Base-by-base conservation (phyloP, 2,113 vertebrate species). In the Centropus bengalensis region DNA sequence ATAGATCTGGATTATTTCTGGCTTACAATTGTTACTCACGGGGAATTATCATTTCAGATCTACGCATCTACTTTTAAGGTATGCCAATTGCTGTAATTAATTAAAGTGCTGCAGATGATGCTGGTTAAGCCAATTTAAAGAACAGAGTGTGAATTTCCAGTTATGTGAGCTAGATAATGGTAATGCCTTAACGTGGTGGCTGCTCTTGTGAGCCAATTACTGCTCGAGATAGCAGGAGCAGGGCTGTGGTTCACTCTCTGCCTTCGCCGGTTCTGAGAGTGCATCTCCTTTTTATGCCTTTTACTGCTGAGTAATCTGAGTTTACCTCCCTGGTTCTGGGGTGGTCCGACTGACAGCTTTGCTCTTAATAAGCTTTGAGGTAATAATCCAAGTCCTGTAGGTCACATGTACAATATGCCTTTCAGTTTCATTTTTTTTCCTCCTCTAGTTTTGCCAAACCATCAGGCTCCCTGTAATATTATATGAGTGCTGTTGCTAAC, bases 71-170 rank as follows among this genome's bases (percentile, higher is more conserved):
- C 94, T 97, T 97, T 97, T 97, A 96, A 96, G 89, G 77, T 96
- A 94, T 12, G 92, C 92, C 96, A 96, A 73, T 97, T 97, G 91
- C 94, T 95, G 77, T 91, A 97, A 96, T 98, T 97, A 97, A 97
- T 98, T 98, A 98, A 97, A 98, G 95, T 97, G 92, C 85, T 96
- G 73, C 88, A 95, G 97, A 96, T 96, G 88, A 94, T 98, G 86
- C 88, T 96, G 80, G 94, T 95, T 97, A 97, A 97, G 93, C 95
- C 97, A 97, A 89, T 97, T 97, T 97, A 90, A 94, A 96, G 96
- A 96, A 80, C 80, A 94, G 89, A 95, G 91, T 94, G 92, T 97
- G 93, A 95, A 97, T 98, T 98, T 97, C 97, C 96, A 97, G 97
- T 97, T 97, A 89, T 95, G 88, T 97, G 94, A 97, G 92, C 94